These are phyloP conservation scores for Crotalus helleri DNA, from an alignment of 2,113 vertebrate species.

Conservation along the genomic window DNA sequence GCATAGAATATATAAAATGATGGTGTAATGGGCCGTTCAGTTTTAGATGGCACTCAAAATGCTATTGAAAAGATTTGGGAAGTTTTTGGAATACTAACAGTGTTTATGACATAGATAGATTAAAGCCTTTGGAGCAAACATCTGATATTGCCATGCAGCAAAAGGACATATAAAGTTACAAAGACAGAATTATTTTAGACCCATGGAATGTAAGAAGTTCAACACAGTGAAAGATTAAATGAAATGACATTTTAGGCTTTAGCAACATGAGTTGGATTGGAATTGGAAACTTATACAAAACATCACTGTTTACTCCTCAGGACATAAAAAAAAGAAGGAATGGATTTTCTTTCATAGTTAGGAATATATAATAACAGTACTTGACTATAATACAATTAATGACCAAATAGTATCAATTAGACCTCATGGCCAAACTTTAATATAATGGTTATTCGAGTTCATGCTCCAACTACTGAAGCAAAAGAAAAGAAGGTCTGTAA, in stretches of 20 bases:
- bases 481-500: not conserved
- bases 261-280: not conserved
- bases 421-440: not conserved
- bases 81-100: not conserved
- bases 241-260: not conserved
- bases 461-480: not conserved
- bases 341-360: not conserved
- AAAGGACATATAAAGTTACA: not conserved
- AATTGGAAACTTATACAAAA: not conserved
- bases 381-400: not conserved
- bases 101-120: not conserved
- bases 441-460: not conserved
- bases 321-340: not conserved
- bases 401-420: not conserved
- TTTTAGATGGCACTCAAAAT: not conserved
- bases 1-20: not conserved
- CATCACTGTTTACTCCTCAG: not conserved
- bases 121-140: not conserved
- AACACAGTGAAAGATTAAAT: not conserved
- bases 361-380: not conserved
- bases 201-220: not conserved
- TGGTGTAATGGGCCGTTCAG: not conserved
- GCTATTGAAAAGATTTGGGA: not conserved
- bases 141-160: not conserved
- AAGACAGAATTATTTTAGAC: not conserved